These are phyloP conservation scores for Cygnus olor DNA, from an alignment of 2,797 vertebrate species.

Conservation along the genomic window DNA sequence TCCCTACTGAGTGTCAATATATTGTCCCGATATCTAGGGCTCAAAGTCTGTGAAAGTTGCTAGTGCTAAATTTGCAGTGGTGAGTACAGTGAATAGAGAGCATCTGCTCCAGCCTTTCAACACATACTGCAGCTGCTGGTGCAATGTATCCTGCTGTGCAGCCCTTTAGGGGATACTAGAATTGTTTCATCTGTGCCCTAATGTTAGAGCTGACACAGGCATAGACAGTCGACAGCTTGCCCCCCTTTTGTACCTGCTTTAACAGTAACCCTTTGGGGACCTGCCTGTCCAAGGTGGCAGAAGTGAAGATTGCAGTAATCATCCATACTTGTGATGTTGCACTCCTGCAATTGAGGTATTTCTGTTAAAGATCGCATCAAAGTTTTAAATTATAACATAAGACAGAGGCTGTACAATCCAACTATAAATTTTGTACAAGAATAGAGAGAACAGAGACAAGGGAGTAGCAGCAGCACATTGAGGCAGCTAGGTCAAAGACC, in stretches of 20 bases:
- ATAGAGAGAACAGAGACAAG: not conserved
- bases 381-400: constrained; percentile 3
- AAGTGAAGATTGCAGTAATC: not conserved
- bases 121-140: not conserved
- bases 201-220: not conserved
- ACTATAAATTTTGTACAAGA: not conserved
- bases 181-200: not conserved
- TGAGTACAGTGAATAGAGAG: not conserved
- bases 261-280: not conserved
- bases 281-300: not conserved
- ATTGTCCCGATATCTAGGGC: not conserved
- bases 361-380: not conserved
- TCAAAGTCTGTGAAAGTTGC: not conserved
- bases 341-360: not conserved
- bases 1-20: not conserved
- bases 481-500: constrained; percentile 40
- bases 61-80: constrained; percentile 1
- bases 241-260: not conserved
- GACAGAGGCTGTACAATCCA: not conserved
- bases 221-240: not conserved
- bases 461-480: not conserved
- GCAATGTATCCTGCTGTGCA: constrained; percentile 11
- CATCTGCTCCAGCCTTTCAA: constrained; percentile 16
- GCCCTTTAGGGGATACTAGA: constrained; percentile 27
- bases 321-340: not conserved